Conservation (phyloP, 2,888 invertebrate species). For the Caenorhabditis sp. region DNA sequence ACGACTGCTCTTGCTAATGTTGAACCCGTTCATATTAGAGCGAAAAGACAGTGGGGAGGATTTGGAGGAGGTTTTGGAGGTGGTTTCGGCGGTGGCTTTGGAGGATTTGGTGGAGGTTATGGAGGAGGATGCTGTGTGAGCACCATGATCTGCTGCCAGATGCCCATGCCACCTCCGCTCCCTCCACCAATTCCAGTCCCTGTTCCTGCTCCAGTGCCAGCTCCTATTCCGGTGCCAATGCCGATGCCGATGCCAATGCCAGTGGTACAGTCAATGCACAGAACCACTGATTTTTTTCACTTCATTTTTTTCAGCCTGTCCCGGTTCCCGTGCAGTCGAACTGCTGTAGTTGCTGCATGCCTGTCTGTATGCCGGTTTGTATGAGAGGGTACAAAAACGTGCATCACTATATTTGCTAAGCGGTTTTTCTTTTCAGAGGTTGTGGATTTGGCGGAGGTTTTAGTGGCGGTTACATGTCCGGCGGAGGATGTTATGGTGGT, state of each 20-base stretch:
- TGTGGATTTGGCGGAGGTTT: constrained; percentile 56
- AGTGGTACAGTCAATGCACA: constrained; percentile 10
- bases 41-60: constrained; percentile 62
- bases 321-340: constrained; percentile 52
- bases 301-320: constrained; percentile 58
- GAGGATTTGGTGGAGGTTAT: constrained; percentile 56
- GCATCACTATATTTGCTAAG: constrained; percentile 34
- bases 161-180: constrained; percentile 48
- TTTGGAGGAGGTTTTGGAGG: constrained; percentile 47
- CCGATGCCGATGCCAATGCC: constrained; percentile 59
- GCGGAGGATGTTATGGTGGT: constrained; percentile 53
- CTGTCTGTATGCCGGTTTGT: constrained; percentile 71
- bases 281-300: neutral
- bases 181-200: constrained; percentile 58
- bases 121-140: constrained; percentile 60
- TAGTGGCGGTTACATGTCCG: constrained; percentile 47
- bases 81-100: constrained; percentile 57
- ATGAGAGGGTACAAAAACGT: constrained; percentile 62
- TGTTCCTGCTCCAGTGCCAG: constrained; percentile 56
- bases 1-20: constrained; percentile 18
- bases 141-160: constrained; percentile 61
- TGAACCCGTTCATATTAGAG: constrained; percentile 47
- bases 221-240: constrained; percentile 52
- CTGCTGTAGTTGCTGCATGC: constrained; percentile 71
- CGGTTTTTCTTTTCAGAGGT: constrained; percentile 35